Percentiles rank a stretch among this genome's conserved stretches.
Evolutionary conservation across 2,888 invertebrate genomes (phyloP).

Genomic region (Noctua comes): DNA sequence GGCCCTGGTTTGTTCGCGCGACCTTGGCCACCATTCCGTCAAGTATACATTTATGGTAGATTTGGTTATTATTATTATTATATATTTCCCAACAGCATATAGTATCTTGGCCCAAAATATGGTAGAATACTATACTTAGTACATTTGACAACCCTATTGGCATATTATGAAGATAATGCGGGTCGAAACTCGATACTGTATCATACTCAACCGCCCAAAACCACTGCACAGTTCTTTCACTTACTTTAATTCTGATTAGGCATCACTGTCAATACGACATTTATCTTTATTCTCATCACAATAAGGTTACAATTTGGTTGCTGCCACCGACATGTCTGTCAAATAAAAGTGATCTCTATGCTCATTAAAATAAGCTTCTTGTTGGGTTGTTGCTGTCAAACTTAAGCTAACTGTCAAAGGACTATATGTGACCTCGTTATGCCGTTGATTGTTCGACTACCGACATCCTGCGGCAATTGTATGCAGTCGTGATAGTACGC

Average conservation of each 20-base stretch:
- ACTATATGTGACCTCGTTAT: conserved; percentile 48
- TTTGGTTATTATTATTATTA: no score
- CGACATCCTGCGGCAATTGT: conserved; percentile 60
- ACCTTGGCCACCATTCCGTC: background rate
- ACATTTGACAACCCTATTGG: background rate
- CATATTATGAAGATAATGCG: conserved; percentile 37
- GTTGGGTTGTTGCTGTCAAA: background rate
- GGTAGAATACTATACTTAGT: background rate
- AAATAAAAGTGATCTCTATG: background rate
- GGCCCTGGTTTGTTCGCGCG: background rate
- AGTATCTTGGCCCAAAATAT: no score
- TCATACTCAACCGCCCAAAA: background rate
- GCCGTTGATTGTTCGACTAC: conserved; percentile 56
- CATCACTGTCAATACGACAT: background rate
- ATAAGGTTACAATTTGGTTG: background rate
- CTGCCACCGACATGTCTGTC: background rate
- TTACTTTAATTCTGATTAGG: background rate
- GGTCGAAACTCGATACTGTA: conserved; percentile 26
- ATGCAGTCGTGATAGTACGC: conserved; percentile 55
- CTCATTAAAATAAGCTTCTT: background rate
- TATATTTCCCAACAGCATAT: no score
- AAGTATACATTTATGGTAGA: background rate
- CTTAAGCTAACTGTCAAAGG: background rate
- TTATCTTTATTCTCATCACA: background rate
- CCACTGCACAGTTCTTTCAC: background rate